phyloP scores from a whole-genome alignment of 2,797 vertebrate species.

The Enteromius anoplus region DNA sequence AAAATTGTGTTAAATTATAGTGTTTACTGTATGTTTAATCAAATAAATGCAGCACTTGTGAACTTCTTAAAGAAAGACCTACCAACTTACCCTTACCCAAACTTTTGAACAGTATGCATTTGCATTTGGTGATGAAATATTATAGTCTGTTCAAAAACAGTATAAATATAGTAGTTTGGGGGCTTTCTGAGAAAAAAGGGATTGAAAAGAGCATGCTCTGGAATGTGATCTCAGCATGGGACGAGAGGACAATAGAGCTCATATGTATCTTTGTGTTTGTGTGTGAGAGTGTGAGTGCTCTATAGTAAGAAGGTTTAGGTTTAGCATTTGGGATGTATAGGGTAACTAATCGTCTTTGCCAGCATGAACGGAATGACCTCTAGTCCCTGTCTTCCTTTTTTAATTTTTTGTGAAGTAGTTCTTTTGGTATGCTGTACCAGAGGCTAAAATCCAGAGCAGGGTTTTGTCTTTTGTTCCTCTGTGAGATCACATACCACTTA shows the following conservation, averaged over 20 bases:
- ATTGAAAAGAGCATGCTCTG: slow-evolving; percentile 2
- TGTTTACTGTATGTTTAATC: not conserved
- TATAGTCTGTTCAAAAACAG: not conserved
- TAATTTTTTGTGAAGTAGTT: slow-evolving; percentile 1
- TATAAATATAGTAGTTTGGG: not conserved
- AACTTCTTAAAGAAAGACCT: not conserved
- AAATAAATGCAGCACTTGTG: not conserved
- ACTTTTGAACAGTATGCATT: not conserved
- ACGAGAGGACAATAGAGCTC: slow-evolving; percentile 28
- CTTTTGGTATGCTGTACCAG: slow-evolving; percentile 39
- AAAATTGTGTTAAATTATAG: not conserved
- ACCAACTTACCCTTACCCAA: too few relatives aligned
- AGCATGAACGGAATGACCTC: not conserved
- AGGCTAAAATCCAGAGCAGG: slow-evolving; percentile 26
- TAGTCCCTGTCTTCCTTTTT: not conserved
- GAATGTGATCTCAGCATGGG: slow-evolving; percentile 22
- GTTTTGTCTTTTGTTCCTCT: slow-evolving; percentile 42
- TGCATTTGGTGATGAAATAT: not conserved
- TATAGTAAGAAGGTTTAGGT: slow-evolving; percentile 29
- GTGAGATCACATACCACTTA: slow-evolving; percentile 38
- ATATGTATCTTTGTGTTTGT: slow-evolving; percentile 15
- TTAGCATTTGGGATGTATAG: slow-evolving; percentile 7
- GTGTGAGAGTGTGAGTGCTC: not conserved
- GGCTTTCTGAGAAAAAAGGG: not conserved
- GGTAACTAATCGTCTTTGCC: not conserved